Conservation (phyloP, 2,797 vertebrate species). For the Agapornis canus region DNA sequence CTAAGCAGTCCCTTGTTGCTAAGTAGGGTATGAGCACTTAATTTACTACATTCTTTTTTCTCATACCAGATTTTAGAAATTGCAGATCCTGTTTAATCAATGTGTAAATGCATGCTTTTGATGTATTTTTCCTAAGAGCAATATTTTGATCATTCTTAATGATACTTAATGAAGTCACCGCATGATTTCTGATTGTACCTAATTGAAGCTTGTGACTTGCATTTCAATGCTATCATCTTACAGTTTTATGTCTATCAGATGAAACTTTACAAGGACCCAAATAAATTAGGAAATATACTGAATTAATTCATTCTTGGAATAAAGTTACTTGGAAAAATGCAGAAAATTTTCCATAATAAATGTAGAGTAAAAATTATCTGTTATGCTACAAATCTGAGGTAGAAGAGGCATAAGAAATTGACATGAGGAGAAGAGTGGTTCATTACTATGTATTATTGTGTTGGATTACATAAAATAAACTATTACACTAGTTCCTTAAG, state of each 20-base stretch:
- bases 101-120: slow-evolving; percentile 85
- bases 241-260: slow-evolving; percentile 77
- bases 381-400: background rate
- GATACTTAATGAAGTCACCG: slow-evolving; percentile 86
- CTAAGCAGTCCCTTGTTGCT: slow-evolving; percentile 84
- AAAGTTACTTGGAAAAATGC: slow-evolving; percentile 41
- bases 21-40: slow-evolving; percentile 81
- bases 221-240: slow-evolving; percentile 82
- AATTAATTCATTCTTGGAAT: slow-evolving; percentile 58
- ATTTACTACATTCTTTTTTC: slow-evolving; percentile 83
- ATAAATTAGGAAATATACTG: slow-evolving; percentile 71
- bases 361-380: background rate
- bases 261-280: slow-evolving; percentile 67
- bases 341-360: slow-evolving; percentile 48
- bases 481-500: background rate
- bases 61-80: slow-evolving; percentile 80
- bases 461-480: background rate
- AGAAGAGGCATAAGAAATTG: background rate
- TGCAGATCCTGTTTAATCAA: slow-evolving; percentile 85
- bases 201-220: slow-evolving; percentile 86
- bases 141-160: slow-evolving; percentile 88
- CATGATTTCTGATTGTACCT: slow-evolving; percentile 86
- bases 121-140: slow-evolving; percentile 86
- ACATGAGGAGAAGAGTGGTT: background rate
- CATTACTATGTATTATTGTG: background rate